Evolutionary conservation across 2,888 invertebrate genomes (phyloP).

Genomic region (Synanthedon andrenaeformis): DNA sequence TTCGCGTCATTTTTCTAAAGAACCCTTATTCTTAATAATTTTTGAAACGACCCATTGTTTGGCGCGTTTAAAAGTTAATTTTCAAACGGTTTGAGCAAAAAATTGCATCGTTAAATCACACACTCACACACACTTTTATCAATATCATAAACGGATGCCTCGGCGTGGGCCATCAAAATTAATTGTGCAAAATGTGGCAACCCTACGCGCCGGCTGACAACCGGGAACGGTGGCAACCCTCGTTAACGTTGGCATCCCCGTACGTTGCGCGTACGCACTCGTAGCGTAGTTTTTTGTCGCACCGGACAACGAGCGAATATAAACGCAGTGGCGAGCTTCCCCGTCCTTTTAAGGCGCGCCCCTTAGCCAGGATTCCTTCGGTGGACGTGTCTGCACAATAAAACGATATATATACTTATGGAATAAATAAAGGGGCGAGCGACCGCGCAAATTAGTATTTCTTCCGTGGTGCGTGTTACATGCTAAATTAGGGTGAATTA

Average conservation of each 20-base stretch:
- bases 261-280: conserved; percentile 51
- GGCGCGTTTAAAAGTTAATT: no score
- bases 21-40: no score
- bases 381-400: conserved; percentile 52
- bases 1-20: no score
- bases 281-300: conserved; percentile 59
- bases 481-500: conserved; percentile 4
- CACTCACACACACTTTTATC: not conserved
- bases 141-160: not conserved
- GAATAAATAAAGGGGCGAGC: conserved; percentile 23
- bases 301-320: conserved; percentile 42
- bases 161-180: not conserved
- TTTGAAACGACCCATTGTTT: no score
- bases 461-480: conserved; percentile 27
- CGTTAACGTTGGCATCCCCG: conserved; percentile 31
- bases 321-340: conserved; percentile 46
- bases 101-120: no score
- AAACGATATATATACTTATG: conserved; percentile 61
- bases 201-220: conserved; percentile 10
- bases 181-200: not conserved
- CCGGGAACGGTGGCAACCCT: conserved; percentile 18
- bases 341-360: conserved; percentile 51
- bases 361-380: conserved; percentile 56
- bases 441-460: conserved; percentile 33
- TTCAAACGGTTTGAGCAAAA: no score